These are phyloP conservation scores for Podarcis siculus DNA, from an alignment of 2,797 vertebrate species.

Conservation along the genomic window DNA sequence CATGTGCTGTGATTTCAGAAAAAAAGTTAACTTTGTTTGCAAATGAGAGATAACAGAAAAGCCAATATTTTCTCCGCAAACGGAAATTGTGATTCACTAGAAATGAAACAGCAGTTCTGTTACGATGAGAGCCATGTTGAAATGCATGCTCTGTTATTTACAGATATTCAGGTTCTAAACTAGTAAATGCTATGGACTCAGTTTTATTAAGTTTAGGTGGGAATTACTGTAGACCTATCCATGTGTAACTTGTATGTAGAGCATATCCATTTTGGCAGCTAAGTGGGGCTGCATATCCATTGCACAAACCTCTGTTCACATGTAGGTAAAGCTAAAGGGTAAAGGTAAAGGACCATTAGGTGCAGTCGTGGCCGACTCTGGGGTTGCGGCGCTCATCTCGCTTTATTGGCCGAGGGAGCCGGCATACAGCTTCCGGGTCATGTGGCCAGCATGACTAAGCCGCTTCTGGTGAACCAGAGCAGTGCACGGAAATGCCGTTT, in stretches of 20 bases:
- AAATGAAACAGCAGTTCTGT: constrained; percentile 44
- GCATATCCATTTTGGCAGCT: background rate
- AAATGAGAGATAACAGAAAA: constrained; percentile 49
- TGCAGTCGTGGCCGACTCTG: too few relatives aligned
- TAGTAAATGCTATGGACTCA: background rate
- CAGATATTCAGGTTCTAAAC: background rate
- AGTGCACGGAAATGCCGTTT: too few relatives aligned
- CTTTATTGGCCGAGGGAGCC: too few relatives aligned
- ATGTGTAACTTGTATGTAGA: background rate
- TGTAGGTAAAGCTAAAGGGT: too few relatives aligned
- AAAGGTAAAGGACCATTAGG: too few relatives aligned
- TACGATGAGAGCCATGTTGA: constrained; percentile 12
- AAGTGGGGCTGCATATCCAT: background rate
- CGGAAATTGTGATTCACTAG: constrained; percentile 42
- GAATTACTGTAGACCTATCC: background rate
- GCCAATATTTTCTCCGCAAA: constrained; percentile 10
- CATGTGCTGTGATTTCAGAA: constrained; percentile 43
- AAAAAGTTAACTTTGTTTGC: constrained; percentile 39
- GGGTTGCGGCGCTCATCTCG: too few relatives aligned
- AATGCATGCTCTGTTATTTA: background rate
- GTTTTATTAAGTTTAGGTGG: background rate
- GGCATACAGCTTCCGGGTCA: too few relatives aligned
- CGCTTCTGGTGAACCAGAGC: too few relatives aligned
- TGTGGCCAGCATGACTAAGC: too few relatives aligned
- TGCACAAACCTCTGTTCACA: background rate